A percentile compares a stretch with the other conserved stretches of the same genome.
Conservation (phyloP, 2,113 vertebrate species). For the Sisor rabdophorus region DNA sequence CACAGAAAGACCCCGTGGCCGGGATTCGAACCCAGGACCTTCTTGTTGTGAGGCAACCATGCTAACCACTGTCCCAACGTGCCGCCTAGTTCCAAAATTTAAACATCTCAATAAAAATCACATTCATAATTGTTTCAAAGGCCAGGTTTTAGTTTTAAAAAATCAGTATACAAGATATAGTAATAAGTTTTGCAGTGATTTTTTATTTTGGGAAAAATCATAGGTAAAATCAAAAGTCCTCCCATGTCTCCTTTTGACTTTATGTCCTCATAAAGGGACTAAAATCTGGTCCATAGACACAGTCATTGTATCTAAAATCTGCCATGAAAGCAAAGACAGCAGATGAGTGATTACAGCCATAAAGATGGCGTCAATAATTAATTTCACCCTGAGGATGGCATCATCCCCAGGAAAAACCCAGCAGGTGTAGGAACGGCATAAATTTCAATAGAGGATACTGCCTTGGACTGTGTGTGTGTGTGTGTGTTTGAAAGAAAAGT, state of each 20-base stretch:
- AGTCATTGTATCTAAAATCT: conserved; percentile 13
- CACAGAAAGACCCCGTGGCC: too few species aligned
- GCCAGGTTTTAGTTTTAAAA: too few species aligned
- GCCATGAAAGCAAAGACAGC: not conserved
- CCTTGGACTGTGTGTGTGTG: not conserved
- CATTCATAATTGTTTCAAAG: too few species aligned
- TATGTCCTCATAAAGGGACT: not conserved
- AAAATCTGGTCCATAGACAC: conserved; percentile 16
- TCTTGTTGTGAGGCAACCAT: too few species aligned
- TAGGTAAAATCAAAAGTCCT: not conserved
- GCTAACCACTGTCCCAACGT: too few species aligned
- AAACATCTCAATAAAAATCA: too few species aligned
- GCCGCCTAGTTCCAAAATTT: too few species aligned
- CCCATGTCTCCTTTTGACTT: not conserved
- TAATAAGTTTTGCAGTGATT: too few species aligned
- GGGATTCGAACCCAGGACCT: too few species aligned
- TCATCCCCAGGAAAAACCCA: conserved; percentile 10
- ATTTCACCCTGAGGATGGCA: conserved; percentile 20
- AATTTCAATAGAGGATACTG: conserved; percentile 15
- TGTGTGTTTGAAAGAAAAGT: not conserved
- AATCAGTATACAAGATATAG: too few species aligned
- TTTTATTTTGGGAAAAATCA: not conserved
- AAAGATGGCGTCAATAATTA: conserved; percentile 35
- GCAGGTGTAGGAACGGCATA: conserved; percentile 2
- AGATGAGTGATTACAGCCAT: conserved; percentile 31